Conservation (phyloP, 2,113 vertebrate genomes). For the Suricata suricatta region DNA sequence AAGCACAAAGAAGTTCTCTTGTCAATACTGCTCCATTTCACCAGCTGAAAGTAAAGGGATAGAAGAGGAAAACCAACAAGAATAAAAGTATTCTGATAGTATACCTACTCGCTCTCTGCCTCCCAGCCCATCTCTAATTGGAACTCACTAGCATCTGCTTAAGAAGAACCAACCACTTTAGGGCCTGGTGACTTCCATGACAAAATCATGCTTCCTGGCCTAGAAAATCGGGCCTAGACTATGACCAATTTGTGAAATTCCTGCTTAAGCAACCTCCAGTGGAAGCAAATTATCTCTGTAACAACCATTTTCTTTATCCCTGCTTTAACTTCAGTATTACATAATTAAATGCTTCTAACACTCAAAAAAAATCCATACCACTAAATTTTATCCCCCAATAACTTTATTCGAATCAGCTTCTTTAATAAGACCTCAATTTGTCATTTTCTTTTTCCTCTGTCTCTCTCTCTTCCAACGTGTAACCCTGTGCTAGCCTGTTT, state of each 20-base stretch:
- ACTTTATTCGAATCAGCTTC: not conserved
- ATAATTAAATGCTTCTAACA: not conserved
- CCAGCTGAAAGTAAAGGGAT: not conserved
- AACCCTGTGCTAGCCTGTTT: not conserved
- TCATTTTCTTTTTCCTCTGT: not conserved
- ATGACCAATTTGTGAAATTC: not conserved
- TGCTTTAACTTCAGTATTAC: not conserved
- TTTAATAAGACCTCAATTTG: not conserved
- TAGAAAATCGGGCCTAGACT: not conserved
- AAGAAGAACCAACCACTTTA: not conserved
- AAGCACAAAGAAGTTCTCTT: not conserved
- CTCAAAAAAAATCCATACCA: not conserved
- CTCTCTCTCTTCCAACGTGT: not conserved
- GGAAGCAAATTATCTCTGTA: not conserved
- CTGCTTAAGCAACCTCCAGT: not conserved
- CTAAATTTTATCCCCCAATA: conserved; percentile 25
- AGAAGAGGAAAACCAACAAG: not conserved
- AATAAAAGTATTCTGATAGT: not conserved
- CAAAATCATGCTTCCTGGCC: not conserved
- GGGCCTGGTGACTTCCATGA: not conserved
- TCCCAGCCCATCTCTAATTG: not conserved
- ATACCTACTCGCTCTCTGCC: not conserved
- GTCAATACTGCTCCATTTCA: not conserved
- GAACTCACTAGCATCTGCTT: not conserved
- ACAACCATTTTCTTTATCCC: not conserved